Evolutionary conservation across 2,113 vertebrate species (phyloP), one percentile per base, ranked within the genome.

Genomic region (Corvus hawaiiensis): DNA sequence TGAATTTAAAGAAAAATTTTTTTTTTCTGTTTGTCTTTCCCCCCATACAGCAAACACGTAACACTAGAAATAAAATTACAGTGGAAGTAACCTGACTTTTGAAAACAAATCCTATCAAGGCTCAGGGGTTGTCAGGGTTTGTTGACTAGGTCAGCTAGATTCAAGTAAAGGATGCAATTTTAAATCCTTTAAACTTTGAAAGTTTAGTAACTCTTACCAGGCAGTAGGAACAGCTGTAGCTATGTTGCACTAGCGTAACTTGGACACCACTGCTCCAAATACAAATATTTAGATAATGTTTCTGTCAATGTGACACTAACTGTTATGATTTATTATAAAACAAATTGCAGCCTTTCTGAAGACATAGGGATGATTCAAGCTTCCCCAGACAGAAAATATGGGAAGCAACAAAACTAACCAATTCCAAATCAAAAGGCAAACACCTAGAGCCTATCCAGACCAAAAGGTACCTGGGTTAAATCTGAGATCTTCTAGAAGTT

Each of bases 91-190:
- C 24, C 27, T 27, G 49, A 69, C 19, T 48, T 84, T 74, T 71
- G 30, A 66, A 88, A 84, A n/a, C 19, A 84, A 87, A 77, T 58
- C 10, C 51, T 41, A 4, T 26, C 26, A 71, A 78, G 32, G 15
- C 55, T 58, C 32, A 78, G 4, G n/a, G 13, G 49, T 84, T 84
- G 17, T 54, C 41, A 80, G n/a, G 52, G 37, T 7, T 83, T 67
- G 26, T 54, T 61, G 3, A 27, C 88, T 96, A 75, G 18, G 26
- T 77, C 95, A 92, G 64, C 62, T 95, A 87, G 91, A 93, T 96
- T 95, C 84, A 96, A 97, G 94, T 86, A 97, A 96, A 79, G 76
- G 35, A 93, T 59, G 56, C 84, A 56, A 84, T 84, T 97, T 96
- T 51, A 97, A 96, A 94, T 92, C 83, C 82, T 67, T n/a, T 55